phyloP scores from a whole-genome alignment of 2,888 invertebrate species.

The Hedychridium roseum region DNA sequence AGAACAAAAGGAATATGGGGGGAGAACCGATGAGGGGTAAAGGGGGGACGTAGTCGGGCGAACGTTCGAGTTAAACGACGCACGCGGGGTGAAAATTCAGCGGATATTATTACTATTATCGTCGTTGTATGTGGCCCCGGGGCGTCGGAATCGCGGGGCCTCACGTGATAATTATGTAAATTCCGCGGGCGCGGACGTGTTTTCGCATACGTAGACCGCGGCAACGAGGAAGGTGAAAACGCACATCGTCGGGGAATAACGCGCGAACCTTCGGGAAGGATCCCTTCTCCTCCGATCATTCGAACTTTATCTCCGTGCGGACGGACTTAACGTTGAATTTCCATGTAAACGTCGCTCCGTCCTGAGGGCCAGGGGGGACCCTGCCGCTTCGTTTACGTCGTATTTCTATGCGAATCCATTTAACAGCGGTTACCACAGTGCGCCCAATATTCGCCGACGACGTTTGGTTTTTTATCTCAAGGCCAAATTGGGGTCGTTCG shows the following conservation, averaged over 20 bases:
- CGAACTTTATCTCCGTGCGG: conserved; percentile 24
- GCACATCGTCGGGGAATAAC: conserved; percentile 16
- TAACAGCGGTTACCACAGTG: conserved; percentile 16
- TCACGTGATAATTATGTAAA: conserved; percentile 40
- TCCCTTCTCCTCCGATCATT: conserved; percentile 30
- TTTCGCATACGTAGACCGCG: conserved; percentile 31
- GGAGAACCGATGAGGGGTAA: not conserved
- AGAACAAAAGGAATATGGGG: conserved; percentile 5
- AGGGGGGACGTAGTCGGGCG: too few species aligned
- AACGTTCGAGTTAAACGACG: too few species aligned
- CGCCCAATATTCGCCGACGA: not conserved
- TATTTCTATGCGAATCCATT: conserved; percentile 29
- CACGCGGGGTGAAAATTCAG: not conserved
- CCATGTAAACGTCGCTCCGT: conserved; percentile 42
- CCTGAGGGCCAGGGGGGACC: conserved; percentile 19
- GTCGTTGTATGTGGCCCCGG: not conserved
- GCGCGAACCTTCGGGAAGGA: conserved; percentile 21
- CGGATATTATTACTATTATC: not conserved
- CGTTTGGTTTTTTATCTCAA: not conserved
- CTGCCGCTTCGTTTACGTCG: conserved; percentile 23
- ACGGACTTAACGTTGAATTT: conserved; percentile 45
- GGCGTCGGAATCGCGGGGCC: conserved; percentile 15
- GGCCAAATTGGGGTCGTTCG: too few species aligned
- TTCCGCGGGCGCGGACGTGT: conserved; percentile 29
- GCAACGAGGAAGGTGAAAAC: conserved; percentile 9